Base-by-base conservation (phyloP, 2,797 vertebrate genomes). In the Pelobates cultripes region DNA sequence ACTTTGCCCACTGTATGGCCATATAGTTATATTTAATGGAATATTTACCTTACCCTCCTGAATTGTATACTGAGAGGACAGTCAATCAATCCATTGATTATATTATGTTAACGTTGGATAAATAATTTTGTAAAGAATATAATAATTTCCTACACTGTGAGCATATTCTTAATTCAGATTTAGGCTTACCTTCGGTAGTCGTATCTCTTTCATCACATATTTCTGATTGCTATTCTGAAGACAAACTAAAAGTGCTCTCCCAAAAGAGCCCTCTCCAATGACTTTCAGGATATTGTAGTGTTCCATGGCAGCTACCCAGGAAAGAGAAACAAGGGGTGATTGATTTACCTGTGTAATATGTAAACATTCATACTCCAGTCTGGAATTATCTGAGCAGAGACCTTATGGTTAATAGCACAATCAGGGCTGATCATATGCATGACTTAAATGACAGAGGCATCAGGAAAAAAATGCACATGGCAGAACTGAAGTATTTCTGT, bases 221-320 rank as follows among this genome's bases (percentile, higher is more conserved):
- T 92, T 91, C 47, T 89, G 87, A 40, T 86, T 77, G 17, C 81
- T 91, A 86, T 7, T 87, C 85, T 88, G 87, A 43, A 91, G 89
- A 17, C 82, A 88, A 43, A 96, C 96, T 63, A 97, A 84, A 72
- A 98, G 87, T 53, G 93, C 97, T 78, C 95, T 91, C 17, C 97
- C 96, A 6, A 98, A 98, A 4, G 97, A 96, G 0, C 97, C 97
- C 73, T 96, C 93, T 3, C 96, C 97, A 2, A 98, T 90, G 41
- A 95, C 89, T 73, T 85, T 92, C 67, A 95, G 86, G 3, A 95
- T 12, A 0, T 79, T 61, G 64, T 97, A 99, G n/a, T 86, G 83
- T 40, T 98, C 95, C 97, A 98, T 97, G 77, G 64, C 85, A 73
- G n/a, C 77, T 44, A 9, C 3, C 13, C 15, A 73, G 43, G 70